Conservation (phyloP, 2,888 invertebrate genomes). For the Abrostola triplasia region DNA sequence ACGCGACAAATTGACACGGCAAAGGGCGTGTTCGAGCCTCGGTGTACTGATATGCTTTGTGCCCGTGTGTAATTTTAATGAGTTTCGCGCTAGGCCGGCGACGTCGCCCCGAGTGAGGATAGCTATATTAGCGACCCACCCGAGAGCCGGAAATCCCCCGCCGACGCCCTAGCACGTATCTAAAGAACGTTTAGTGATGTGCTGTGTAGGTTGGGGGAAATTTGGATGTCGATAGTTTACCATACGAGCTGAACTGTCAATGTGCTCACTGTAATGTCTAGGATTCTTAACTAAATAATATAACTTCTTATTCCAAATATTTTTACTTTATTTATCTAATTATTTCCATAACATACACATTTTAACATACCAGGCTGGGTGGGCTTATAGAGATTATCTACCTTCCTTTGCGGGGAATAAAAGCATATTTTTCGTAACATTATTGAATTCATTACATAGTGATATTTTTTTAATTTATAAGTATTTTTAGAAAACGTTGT, state of each 20-base stretch:
- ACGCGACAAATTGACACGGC: constrained; percentile 56
- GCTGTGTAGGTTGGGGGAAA: neutral
- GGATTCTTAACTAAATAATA: too few species aligned
- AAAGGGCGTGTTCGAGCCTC: constrained; percentile 38
- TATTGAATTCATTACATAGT: too few species aligned
- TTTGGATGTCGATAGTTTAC: constrained; percentile 37
- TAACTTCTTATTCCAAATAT: too few species aligned
- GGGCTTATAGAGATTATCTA: too few species aligned
- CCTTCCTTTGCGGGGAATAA: too few species aligned
- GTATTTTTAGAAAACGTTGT: too few species aligned
- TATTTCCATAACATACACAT: too few species aligned
- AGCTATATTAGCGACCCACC: constrained; percentile 76
- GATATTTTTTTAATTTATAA: too few species aligned
- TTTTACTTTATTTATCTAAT: too few species aligned
- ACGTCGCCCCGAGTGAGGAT: constrained; percentile 76
- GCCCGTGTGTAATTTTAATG: constrained; percentile 85
- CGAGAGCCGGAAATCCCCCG: constrained; percentile 75
- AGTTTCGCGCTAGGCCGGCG: constrained; percentile 81
- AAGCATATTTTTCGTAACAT: too few species aligned
- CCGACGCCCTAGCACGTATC: constrained; percentile 66
- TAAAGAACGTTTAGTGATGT: constrained; percentile 70
- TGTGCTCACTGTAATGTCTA: too few species aligned
- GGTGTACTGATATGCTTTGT: constrained; percentile 64
- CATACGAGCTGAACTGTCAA: neutral
- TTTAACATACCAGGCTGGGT: too few species aligned